Base-by-base conservation (phyloP, 1,140 invertebrate genomes). In the Sitodiplosis mosellana region DNA sequence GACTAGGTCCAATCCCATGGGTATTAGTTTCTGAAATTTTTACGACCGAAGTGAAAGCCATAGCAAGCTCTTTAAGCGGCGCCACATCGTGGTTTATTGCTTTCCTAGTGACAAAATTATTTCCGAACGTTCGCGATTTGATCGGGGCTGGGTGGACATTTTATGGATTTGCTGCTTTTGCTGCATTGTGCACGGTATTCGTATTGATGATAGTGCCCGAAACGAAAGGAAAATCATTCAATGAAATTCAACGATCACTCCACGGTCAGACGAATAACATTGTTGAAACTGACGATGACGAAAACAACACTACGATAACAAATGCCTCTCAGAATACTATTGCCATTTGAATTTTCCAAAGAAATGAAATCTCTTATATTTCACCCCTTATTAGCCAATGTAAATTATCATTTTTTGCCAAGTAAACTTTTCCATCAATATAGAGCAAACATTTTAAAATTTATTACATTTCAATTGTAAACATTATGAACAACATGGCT, bases 181-280 rank as follows among this genome's bases (percentile, higher is more conserved):
- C 83, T 47, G 59, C 74, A 0, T 2, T 84, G 11, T 82, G 82
- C 7, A 70, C 76, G 27, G 45, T 83, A 2, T 85, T 92, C 52
- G 76, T 88, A n/a, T 76, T 75, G 52, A 69, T 83, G 41, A 59
- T 85, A 15, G 75, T 93, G 6, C 85, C 87, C 0, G 90, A 95
- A 65, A 94, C 89, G 0, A 92, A 91, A 68, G 88, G 87, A 10
- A 88, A 87, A 62, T 78, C 76, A 36, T 65, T 90, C 4, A 81
- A 90, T 46, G 80, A 92, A 63, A 87, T 94, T 55, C 81, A 83
- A 61, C 56, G 63, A 3, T 67, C 78, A 53, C 60, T 84, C 14
- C 64, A 60, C 18, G 60, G 66, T n/a, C n/a, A 57, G 61, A 49
- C 42, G 19, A 19, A 11, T 27, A 3, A 15, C 21, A 34, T 20